Base-by-base conservation (phyloP, 2,888 invertebrate species). In the Corbicula japonica region DNA sequence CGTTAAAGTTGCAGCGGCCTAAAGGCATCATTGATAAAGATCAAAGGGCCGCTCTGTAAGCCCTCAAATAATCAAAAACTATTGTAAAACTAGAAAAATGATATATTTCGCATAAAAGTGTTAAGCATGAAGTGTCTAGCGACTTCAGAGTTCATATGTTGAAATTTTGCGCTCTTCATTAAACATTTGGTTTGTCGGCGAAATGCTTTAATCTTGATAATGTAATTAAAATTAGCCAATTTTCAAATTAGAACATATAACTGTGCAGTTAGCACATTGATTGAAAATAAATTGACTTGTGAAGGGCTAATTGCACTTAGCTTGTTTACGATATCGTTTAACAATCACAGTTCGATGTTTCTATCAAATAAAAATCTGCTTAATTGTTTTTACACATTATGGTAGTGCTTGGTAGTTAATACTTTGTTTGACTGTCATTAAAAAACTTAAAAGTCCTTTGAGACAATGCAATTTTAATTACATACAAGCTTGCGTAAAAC, bases 121-220 rank as follows among this genome's bases (percentile, higher is more conserved):
- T 23, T 66, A 66, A 54, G 66, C 54, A 54, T 26, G 28, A 38
- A 28, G 54, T 66, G 66, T 66, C 66, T 66, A 66, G 66, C 66
- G 28, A 28, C 66, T 54, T 41, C 26, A 41, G 52, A 28, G 41
- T 38, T 66, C 66, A 66, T 38, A 66, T 28, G 54, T 35, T 35
- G 35, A 28, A 38, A 52, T 41, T 66, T 38, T 58, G 34, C 23
- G 10, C 21, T 35, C 58, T n/a, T 21, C 6, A 32, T 12, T n/a
- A 35, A 58, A 69, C 56, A 56, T 46, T 72, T 72, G 61, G 60
- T 75, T 38, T 38, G 75, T 68, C 68, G 68, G 75, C 54, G 26
- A 60, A 28, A 18, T 26, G 5, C 54, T 68, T 68, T 75, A 21
- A 68, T 68, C 61, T 68, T 38, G 38, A 30, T 61, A 61, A 68